These are phyloP conservation scores for Probosciger aterrimus DNA, from an alignment of 2,113 vertebrate species.

Conservation along the genomic window DNA sequence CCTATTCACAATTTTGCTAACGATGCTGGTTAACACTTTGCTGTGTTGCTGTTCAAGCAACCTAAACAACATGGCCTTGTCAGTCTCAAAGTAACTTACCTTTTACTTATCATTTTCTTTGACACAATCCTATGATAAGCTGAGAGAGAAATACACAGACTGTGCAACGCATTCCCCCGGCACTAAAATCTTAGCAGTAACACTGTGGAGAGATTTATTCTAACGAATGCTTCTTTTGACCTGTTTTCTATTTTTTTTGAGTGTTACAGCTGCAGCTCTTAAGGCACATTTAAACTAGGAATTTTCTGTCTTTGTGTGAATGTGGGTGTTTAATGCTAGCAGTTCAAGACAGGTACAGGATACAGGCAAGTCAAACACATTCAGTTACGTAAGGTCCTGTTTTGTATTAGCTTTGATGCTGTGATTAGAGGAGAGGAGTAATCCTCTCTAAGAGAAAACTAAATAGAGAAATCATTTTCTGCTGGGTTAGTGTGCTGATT, in stretches of 20 bases:
- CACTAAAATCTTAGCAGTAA: not conserved
- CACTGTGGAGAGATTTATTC: not conserved
- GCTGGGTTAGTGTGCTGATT: not conserved
- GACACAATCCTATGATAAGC: slow-evolving; percentile 2
- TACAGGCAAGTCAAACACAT: not conserved
- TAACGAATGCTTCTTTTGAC: not conserved
- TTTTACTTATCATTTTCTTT: slow-evolving; percentile 8
- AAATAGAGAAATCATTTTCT: not conserved
- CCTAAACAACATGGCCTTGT: not conserved
- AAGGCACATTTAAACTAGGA: not conserved
- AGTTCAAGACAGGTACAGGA: not conserved
- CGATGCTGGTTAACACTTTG: not conserved
- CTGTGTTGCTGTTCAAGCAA: not conserved
- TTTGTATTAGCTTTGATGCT: not conserved
- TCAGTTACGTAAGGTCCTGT: not conserved
- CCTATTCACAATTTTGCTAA: not conserved
- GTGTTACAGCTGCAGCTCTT: not conserved
- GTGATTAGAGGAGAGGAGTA: not conserved
- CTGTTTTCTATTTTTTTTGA: not conserved
- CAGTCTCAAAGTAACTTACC: not conserved
- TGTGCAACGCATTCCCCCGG: not conserved
- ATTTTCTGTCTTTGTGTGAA: not conserved
- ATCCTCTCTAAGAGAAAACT: not conserved
- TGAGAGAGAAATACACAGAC: slow-evolving; percentile 5
- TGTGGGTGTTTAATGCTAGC: not conserved